Base-by-base conservation (phyloP, 2,797 vertebrate species). In the Coregonus ussuriensis region DNA sequence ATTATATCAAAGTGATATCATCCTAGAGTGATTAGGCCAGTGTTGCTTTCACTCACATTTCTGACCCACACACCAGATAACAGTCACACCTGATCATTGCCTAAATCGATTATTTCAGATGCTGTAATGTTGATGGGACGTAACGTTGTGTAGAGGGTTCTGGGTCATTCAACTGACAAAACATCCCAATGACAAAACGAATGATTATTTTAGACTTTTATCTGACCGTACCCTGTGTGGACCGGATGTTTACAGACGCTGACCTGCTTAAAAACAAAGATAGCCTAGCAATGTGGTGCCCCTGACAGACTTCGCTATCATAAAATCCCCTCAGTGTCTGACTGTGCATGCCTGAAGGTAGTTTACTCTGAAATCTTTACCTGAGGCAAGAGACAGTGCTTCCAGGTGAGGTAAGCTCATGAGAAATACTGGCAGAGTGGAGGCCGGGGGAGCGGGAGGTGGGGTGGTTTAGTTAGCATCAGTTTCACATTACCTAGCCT, bases 401-500 rank as follows among this genome's bases (percentile, higher is more conserved):
- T 70, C 21, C 41, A 53, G 21, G n/a, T 29, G 68, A 25, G 33
- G 35, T 54, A 74, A 65, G 1, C 62, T 56, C 70, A 75, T 79
- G 70, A 52, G 66, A 74, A 54, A 74, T 3, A 47, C 9, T 3
- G 41, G 41, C 3, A 1, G 41, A 47, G 41, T 13, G 41, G 41
- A 47, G 41, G 41, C 41, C 41, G 11, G 9, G 9, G 9, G 3
- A 13, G 41, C 0, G 9, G 41, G 41, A 47, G 41, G 41, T 47
- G 41, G 41, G 9, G 41, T 47, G 41, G 41, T 70, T 37, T n/a
- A 15, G 47, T 0, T 4, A 13, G 1, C 6, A 47, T 47, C 37
- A 72, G 79, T 85, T 87, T 82, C 9, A 47, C 9, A 47, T 13
- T 11, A 47, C 41, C 35, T 16, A 63, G 54, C 82, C 82, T 83